Percentiles rank a stretch among this genome's conserved stretches.
Evolutionary conservation across 2,888 invertebrate genomes (phyloP).

Genomic region (Linnaemya vulpina): DNA sequence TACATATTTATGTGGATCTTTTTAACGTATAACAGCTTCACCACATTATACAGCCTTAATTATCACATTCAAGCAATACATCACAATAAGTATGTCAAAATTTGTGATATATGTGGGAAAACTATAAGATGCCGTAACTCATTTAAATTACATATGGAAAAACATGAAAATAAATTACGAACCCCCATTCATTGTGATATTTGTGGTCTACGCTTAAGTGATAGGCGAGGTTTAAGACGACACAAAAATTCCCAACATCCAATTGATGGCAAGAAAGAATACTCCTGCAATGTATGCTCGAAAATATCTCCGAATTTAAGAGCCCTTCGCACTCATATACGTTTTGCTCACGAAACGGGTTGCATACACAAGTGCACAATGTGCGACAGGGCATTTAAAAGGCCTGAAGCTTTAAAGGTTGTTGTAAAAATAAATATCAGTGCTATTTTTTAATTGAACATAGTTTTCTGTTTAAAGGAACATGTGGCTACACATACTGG

Average conservation of each 20-base stretch:
- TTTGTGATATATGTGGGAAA: slow-evolving; percentile 80
- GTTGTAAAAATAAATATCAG: slow-evolving; percentile 5
- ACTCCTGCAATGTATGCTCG: slow-evolving; percentile 79
- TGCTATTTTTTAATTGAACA: background rate
- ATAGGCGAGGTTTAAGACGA: slow-evolving; percentile 78
- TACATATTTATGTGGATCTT: too few species aligned
- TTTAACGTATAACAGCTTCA: slow-evolving; percentile 73
- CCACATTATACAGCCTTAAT: slow-evolving; percentile 78
- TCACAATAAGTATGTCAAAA: slow-evolving; percentile 78
- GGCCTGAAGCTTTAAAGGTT: slow-evolving; percentile 79
- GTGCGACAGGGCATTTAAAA: slow-evolving; percentile 81
- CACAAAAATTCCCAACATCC: slow-evolving; percentile 80
- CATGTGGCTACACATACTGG: slow-evolving; percentile 81
- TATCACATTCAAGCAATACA: slow-evolving; percentile 79
- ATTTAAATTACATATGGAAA: slow-evolving; percentile 79
- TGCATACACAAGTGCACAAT: slow-evolving; percentile 80
- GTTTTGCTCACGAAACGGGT: slow-evolving; percentile 80
- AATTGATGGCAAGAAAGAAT: slow-evolving; percentile 77
- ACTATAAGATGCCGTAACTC: slow-evolving; percentile 77
- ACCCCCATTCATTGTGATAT: slow-evolving; percentile 79
- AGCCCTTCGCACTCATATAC: slow-evolving; percentile 80
- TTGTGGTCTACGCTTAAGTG: slow-evolving; percentile 80
- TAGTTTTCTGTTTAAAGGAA: slow-evolving; percentile 75
- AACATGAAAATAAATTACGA: slow-evolving; percentile 77
- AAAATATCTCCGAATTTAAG: slow-evolving; percentile 79